phyloP scores from a whole-genome alignment of 2,113 vertebrate species.

The Bothrops jararaca region DNA sequence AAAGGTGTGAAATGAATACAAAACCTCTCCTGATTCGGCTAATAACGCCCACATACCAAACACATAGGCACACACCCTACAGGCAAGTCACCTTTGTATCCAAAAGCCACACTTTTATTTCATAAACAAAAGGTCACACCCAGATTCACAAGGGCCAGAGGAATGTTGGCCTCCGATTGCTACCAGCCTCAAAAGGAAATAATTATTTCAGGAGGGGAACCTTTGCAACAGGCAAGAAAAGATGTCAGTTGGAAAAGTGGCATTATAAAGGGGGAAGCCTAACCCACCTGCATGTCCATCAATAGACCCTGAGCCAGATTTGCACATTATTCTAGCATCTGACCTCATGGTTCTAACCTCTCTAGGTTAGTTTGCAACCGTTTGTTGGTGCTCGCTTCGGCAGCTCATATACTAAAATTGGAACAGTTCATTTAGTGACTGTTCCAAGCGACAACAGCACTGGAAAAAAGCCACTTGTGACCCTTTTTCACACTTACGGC shows the following conservation, averaged over 20 bases:
- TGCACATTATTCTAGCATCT: not conserved
- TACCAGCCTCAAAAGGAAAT: not conserved
- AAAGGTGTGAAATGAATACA: not conserved
- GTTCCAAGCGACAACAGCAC: no score
- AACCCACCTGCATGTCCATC: not conserved
- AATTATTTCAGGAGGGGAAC: not conserved
- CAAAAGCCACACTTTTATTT: conserved; percentile 16
- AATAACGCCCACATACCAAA: no score
- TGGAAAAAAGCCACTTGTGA: no score
- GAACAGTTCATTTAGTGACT: no score
- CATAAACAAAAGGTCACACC: conserved; percentile 1
- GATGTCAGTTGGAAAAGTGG: not conserved
- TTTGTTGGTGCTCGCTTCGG: not conserved
- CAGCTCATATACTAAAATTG: no score
- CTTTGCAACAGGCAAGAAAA: not conserved
- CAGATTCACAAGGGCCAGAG: no score
- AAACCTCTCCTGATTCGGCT: no score
- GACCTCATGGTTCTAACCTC: not conserved
- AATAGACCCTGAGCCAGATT: not conserved
- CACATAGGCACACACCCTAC: not conserved
- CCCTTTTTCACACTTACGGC: no score
- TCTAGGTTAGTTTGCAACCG: not conserved
- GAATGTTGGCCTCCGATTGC: not conserved
- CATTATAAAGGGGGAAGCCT: not conserved
- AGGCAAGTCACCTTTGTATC: not conserved